phyloP scores from a whole-genome alignment of 37 sponge, comb jelly and placozoan species.

The Oscarella lobularis region DNA sequence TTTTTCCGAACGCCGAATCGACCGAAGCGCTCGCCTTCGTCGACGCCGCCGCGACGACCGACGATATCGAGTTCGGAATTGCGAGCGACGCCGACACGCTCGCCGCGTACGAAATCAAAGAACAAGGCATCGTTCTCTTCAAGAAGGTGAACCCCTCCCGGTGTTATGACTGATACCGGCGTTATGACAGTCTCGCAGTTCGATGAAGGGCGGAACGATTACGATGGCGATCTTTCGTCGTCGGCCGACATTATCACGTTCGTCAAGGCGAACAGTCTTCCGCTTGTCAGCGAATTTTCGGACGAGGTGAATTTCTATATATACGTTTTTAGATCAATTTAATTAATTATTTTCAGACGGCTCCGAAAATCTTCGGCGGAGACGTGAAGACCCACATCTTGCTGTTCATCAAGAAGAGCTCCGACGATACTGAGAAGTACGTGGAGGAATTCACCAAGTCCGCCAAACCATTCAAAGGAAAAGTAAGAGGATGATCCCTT shows the following conservation, averaged over 20 bases:
- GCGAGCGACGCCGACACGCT: conserved; percentile 29
- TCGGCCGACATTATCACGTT: conserved; percentile 55
- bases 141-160: conserved; percentile 25
- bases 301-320: conserved; percentile 49
- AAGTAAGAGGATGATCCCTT: too few species aligned
- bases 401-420: conserved; percentile 32
- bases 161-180: background rate
- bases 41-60: conserved; percentile 39
- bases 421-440: conserved; percentile 19
- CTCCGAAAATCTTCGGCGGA: conserved; percentile 92
- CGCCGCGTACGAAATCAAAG: conserved; percentile 25
- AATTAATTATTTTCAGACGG: conserved; percentile 40
- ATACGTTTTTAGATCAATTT: background rate
- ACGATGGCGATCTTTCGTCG: conserved; percentile 24
- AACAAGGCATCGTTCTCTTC: conserved; percentile 43
- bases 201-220: conserved; percentile 56
- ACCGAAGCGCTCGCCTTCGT: conserved; percentile 51
- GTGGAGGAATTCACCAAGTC: conserved; percentile 26
- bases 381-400: conserved; percentile 63
- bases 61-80: conserved; percentile 47
- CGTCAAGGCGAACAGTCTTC: conserved; percentile 47
- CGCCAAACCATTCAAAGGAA: conserved; percentile 51
- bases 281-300: conserved; percentile 66
- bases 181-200: conserved; percentile 24
- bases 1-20: conserved; percentile 34